These are phyloP conservation scores for Rhynchotus rufescens DNA, from an alignment of 2,797 vertebrate genomes.

Conservation along the genomic window DNA sequence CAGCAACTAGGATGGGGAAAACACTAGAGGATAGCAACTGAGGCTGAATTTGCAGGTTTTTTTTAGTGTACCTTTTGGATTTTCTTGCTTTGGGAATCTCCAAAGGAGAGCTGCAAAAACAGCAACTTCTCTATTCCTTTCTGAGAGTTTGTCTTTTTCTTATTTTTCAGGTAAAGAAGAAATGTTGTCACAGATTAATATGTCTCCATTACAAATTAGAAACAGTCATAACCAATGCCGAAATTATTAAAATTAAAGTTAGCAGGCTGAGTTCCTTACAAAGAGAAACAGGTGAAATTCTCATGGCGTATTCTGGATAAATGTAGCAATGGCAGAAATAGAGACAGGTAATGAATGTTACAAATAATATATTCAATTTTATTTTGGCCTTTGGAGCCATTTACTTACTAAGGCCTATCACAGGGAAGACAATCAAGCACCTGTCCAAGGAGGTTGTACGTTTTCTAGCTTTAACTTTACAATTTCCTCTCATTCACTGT, in stretches of 20 bases:
- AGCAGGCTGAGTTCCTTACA: not conserved
- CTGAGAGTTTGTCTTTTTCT: not conserved
- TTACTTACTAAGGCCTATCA: not conserved
- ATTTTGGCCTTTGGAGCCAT: not conserved
- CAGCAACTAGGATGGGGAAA: constrained; percentile 35
- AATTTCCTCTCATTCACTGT: not conserved
- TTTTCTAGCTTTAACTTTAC: not conserved
- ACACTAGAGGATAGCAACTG: constrained; percentile 39
- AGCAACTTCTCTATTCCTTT: not conserved
- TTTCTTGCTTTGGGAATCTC: not conserved
- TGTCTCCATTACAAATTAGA: not conserved
- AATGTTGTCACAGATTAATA: not conserved
- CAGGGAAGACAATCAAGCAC: not conserved
- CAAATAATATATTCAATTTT: not conserved
- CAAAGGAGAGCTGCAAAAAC: not conserved
- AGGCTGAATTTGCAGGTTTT: constrained; percentile 64
- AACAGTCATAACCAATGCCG: fast-evolving
- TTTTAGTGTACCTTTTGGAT: constrained; percentile 42
- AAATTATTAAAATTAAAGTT: not conserved
- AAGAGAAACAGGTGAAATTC: not conserved
- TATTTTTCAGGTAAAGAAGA: not conserved
- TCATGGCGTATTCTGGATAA: not conserved
- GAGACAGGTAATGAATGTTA: not conserved
- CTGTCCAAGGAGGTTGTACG: not conserved
- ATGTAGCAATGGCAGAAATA: not conserved